Evolutionary conservation across 1,140 invertebrate species (phyloP).

Genomic region (Matsumurasca onukii): DNA sequence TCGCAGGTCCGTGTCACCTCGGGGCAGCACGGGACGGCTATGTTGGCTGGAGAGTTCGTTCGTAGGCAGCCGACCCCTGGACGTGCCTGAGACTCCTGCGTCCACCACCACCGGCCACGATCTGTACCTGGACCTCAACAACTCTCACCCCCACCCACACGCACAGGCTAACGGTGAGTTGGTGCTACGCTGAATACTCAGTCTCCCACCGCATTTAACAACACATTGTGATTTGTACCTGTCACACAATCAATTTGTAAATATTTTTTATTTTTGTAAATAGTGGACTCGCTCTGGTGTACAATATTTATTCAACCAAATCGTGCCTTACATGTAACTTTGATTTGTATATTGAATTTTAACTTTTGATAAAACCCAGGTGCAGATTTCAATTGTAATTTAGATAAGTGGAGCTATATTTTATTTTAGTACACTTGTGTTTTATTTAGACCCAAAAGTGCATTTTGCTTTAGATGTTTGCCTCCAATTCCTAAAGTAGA

Average conservation of each 20-base stretch:
- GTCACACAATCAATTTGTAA: constrained; percentile 43
- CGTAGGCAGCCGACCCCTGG: constrained; percentile 78
- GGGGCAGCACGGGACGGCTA: constrained; percentile 54
- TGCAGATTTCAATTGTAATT: constrained; percentile 25
- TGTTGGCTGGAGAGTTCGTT: constrained; percentile 92
- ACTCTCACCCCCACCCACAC: constrained; percentile 18
- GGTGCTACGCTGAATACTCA: constrained; percentile 48
- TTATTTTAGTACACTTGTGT: not conserved
- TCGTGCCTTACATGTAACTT: constrained; percentile 8
- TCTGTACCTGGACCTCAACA: constrained; percentile 40
- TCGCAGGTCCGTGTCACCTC: constrained; percentile 42
- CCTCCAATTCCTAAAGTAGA: not conserved
- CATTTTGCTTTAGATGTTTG: constrained; percentile 17
- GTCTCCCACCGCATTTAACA: constrained; percentile 42
- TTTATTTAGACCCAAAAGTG: not conserved
- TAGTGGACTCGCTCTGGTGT: not conserved
- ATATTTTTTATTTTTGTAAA: constrained; percentile 9
- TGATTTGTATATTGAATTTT: not conserved
- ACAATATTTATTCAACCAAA: not conserved
- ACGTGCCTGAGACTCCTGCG: constrained; percentile 76
- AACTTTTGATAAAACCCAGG: not conserved
- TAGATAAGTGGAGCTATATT: not conserved
- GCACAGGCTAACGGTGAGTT: constrained; percentile 54
- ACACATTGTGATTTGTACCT: constrained; percentile 48
- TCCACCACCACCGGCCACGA: constrained; percentile 41